Evolutionary conservation across 2,888 invertebrate species (phyloP).

Genomic region (Cyrtodaria siliqua): DNA sequence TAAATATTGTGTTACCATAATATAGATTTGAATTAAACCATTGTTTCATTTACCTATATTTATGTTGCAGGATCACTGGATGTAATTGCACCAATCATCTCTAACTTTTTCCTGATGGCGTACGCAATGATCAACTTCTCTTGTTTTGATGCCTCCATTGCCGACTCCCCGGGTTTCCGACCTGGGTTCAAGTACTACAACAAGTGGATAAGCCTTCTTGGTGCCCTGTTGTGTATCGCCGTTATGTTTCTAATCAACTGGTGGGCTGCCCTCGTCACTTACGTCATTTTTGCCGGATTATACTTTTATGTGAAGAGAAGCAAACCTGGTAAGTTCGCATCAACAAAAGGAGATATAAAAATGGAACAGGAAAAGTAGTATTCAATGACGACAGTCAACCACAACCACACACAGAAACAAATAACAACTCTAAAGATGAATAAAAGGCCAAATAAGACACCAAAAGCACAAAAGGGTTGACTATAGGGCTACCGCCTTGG

Average conservation of each 20-base stretch:
- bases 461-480: no score
- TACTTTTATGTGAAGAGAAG: slow-evolving; percentile 97
- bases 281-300: slow-evolving; percentile 92
- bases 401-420: no score
- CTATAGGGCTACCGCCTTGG: no score
- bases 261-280: slow-evolving; percentile 95
- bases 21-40: no score
- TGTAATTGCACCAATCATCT: slow-evolving; percentile 85
- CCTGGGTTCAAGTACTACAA: slow-evolving; percentile 86
- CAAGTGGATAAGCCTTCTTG: slow-evolving; percentile 85
- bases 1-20: no score
- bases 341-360: no score
- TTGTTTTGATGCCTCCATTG: slow-evolving; percentile 86
- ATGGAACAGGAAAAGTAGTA: no score
- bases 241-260: slow-evolving; percentile 98
- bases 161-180: slow-evolving; percentile 85
- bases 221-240: slow-evolving; percentile 87
- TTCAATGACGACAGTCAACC: no score
- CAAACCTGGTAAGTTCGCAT: slow-evolving; percentile 95
- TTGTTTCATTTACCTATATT: no score
- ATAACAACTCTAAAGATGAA: no score
- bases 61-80: slow-evolving; percentile 83
- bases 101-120: slow-evolving; percentile 86
- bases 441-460: no score
- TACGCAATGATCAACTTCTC: slow-evolving; percentile 86